Evolutionary conservation across 2,113 vertebrate species (phyloP), one percentile per base, ranked within the genome.

Genomic region (Pelobates fuscus): DNA sequence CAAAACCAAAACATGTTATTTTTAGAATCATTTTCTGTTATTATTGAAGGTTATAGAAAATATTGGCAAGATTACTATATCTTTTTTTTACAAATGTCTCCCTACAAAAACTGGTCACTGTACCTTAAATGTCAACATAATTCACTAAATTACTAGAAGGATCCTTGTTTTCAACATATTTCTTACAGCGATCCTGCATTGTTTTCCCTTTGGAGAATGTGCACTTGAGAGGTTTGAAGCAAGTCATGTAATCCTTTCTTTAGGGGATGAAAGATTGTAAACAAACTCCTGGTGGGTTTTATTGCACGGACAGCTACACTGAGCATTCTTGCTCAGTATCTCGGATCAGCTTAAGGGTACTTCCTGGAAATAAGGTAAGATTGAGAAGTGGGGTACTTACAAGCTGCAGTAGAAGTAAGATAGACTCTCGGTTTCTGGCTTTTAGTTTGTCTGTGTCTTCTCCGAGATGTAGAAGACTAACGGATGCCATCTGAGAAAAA

Each of bases 371-470:
- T 61, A 49, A 25, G 43, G 37, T 30, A 18, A 25, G 20, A 15
- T 18, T 58, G 52, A 5, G 24, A 12, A 8, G 1, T 0, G 7
- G 0, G 0, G 2, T 14, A 70, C 87, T 74, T 89, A 98, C 96
- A 93, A 94, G 88, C 79, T 95, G 91, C 70, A 98, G 88, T 37
- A 98, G 91, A 60, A 98, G 85, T 79, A 90, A 93, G 79, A 98
- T n/a, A 4, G 96, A 94, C 67, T 97, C 96, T 66, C 94, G 78
- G 86, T 98, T 95, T 84, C 92, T 93, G 66, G 80, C 81, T 27
- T 94, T 92, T 10, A 80, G 21, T 78, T 81, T 89, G 65, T 97
- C 95, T 14, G 86, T 81, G 41, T 94, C 94, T 86, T 96, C 94
- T 71, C 95, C 95, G 72, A 97, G 86, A 74, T 95, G 95, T 71